phyloP scores from a whole-genome alignment of 1,140 invertebrate genomes.

The Rhagoletis pomonella region DNA sequence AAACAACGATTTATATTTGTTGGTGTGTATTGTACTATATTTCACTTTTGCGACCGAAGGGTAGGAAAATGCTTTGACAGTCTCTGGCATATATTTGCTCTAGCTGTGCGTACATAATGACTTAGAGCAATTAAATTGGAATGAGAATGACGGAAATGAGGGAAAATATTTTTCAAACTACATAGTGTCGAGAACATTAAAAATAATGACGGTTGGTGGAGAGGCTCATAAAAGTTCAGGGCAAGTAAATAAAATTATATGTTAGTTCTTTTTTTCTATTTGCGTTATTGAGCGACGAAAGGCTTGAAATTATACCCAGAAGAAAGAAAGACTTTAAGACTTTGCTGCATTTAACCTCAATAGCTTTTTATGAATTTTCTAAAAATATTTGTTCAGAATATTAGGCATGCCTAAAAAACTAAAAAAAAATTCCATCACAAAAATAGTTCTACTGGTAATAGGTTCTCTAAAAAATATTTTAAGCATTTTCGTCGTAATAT shows the following conservation, averaged over 20 bases:
- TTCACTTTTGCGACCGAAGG: neutral
- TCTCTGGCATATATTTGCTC: neutral
- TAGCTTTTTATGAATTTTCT: no score
- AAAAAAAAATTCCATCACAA: no score
- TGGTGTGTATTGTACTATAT: neutral
- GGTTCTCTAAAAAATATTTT: no score
- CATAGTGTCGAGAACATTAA: neutral
- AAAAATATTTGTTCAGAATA: no score
- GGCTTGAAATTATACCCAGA: no score
- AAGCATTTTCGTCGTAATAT: no score
- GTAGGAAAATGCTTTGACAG: neutral
- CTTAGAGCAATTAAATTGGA: slow-evolving; percentile 1
- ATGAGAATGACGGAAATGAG: neutral
- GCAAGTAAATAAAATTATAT: neutral
- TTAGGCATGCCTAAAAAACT: no score
- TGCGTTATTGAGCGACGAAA: no score
- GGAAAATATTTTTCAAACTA: neutral
- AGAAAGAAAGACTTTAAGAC: no score
- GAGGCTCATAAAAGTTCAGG: neutral
- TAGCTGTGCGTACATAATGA: neutral
- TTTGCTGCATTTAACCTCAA: no score
- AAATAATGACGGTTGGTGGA: slow-evolving; percentile 6
- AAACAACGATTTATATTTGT: slow-evolving; percentile 14
- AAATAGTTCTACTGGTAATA: no score
- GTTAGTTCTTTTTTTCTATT: no score